Base-by-base conservation (phyloP, 1,140 invertebrate genomes). In the Cotesia typhae region DNA sequence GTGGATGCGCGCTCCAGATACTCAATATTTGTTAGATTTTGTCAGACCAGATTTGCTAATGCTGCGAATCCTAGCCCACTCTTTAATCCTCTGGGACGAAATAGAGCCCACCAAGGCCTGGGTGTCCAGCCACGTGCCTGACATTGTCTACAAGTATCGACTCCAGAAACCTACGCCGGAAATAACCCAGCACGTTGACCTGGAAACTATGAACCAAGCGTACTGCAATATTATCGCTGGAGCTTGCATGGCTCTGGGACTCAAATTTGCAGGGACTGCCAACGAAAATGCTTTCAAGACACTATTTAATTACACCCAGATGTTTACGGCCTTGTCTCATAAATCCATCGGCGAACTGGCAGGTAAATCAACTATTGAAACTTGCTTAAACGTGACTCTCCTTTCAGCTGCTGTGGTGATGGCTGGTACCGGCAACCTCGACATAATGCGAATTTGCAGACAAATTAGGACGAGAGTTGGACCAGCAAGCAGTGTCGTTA, bases 211-310 rank as follows among this genome's bases (percentile, higher is more conserved):
- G 90, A 96, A 96, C 79, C 97, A 99, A 89, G 96, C 96, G 0
- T 98, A 97, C 85, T 98, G 96, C 84, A 98, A 98, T 83, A 97
- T 98, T 71, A 89, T 98, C 63, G 94, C 96, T 38, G 98, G 97
- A 41, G 95, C 95, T 7, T 96, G 96, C 81, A 94, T 99, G 88
- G 94, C 95, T n/a, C 85, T 99, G 72, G 97, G 96, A 2, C 87
- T 99, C 6, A 94, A 95, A 79, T 99, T 94, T 88, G 97, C 97
- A 12, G 98, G 98, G 57, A 94, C 96, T 4, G 94, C 94, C 57
- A 93, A 96, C 84, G 87, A 90, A 70, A 89, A 92, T 68, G 97
- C 97, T 1, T 94, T 93, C 72, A 89, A 92, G 78, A 92, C 93
- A 0, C 87, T 96, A 3, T 88, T 92, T 63, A 88, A 90, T 77